Percentiles rank a stretch among this genome's conserved stretches.
These are phyloP conservation scores for Cerceris rybyensis DNA, from an alignment of 2,888 invertebrate species.

Conservation along the genomic window DNA sequence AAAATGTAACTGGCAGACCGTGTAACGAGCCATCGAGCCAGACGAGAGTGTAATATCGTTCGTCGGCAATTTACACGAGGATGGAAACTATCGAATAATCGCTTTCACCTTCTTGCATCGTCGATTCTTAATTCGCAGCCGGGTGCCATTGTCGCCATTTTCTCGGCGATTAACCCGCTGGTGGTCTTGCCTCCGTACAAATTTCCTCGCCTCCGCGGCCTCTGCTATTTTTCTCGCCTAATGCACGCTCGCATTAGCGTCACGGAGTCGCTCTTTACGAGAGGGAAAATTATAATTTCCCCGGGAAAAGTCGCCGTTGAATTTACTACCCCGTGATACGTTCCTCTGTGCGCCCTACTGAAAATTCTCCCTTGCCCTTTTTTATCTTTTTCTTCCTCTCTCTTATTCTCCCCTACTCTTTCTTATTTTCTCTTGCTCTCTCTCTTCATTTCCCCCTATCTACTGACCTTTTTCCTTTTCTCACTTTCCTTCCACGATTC, in stretches of 20 bases:
- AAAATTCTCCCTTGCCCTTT: slow-evolving; percentile 25
- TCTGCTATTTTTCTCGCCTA: slow-evolving; percentile 70
- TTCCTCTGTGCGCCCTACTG: slow-evolving; percentile 30
- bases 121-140: slow-evolving; percentile 64
- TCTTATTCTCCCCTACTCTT: not conserved
- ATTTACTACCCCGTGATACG: slow-evolving; percentile 69
- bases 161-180: slow-evolving; percentile 65
- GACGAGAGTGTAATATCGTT: not conserved
- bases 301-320: slow-evolving; percentile 65
- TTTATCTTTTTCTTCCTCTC: not conserved
- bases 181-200: slow-evolving; percentile 58
- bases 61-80: not conserved
- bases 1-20: too few relatives aligned
- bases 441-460: not conserved
- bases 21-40: not conserved
- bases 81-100: slow-evolving; percentile 2
- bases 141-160: slow-evolving; percentile 65
- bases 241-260: slow-evolving; percentile 73
- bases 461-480: not conserved
- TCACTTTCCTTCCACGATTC: too few relatives aligned
- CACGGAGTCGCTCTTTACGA: slow-evolving; percentile 65
- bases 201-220: slow-evolving; percentile 55
- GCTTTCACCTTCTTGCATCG: slow-evolving; percentile 38
- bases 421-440: not conserved
- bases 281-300: slow-evolving; percentile 74